Evolutionary conservation across 2,113 vertebrate species (phyloP).

Genomic region (Pardalotus punctatus): DNA sequence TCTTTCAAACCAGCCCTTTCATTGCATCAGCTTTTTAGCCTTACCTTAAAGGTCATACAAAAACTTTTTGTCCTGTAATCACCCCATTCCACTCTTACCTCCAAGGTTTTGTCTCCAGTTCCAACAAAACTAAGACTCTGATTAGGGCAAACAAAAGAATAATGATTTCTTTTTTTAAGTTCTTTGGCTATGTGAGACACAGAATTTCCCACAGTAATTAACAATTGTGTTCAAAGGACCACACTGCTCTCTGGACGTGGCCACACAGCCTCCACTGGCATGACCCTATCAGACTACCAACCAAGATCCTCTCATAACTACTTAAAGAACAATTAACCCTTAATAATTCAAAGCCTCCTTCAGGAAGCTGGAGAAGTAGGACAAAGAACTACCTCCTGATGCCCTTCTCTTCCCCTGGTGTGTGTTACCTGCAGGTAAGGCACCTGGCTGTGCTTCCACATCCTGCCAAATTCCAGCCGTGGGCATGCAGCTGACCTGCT

Average conservation of each 20-base stretch:
- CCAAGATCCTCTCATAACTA: neutral
- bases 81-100: neutral
- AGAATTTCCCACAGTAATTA: neutral
- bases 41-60: constrained; percentile 6
- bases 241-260: neutral
- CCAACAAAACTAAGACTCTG: neutral
- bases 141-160: constrained; percentile 15
- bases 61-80: neutral
- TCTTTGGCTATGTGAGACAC: neutral
- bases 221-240: neutral
- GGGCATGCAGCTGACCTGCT: neutral
- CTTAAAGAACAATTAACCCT: neutral
- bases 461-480: accelerated
- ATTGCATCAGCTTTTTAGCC: neutral
- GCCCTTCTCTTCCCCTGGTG: neutral
- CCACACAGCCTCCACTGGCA: neutral
- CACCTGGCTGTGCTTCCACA: neutral
- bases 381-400: neutral
- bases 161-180: neutral
- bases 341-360: neutral
- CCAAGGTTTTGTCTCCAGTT: neutral
- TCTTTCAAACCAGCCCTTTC: neutral
- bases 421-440: neutral
- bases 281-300: neutral
- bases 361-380: neutral